Base-by-base conservation (phyloP, 2,888 invertebrate genomes). In the Aethes cnicana region DNA sequence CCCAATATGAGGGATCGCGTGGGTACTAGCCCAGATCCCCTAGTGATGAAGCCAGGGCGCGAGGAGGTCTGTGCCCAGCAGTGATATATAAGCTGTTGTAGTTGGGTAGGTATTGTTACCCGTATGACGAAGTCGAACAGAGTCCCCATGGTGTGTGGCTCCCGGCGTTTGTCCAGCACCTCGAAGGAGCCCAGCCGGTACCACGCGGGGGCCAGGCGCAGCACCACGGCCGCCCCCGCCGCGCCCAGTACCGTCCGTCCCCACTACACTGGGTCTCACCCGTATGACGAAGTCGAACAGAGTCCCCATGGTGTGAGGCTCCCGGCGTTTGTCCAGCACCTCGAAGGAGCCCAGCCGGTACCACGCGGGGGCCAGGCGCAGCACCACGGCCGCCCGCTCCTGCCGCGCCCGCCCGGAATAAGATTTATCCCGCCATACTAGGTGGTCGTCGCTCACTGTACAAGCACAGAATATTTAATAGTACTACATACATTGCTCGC, bases 111-210 rank as follows among this genome's bases (percentile, higher is more conserved):
- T n/a, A n/a, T n/a, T 18, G 9, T 3, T 30, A 54, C 47, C 42
- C 49, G 30, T 16, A 48, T 33, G 9, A 48, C 30, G 20, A 92
- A 92, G 56, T 93, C 90, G 0, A 90, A 72, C 25, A 93, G 70
- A 1, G 64, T 67, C 49, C 67, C 73, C 59, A 92, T 71, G n/a
- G 90, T 77, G 6, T 89, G 80, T 0, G 80, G 80, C 54, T 91
- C 91, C 0, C 82, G 81, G 32, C 90, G 81, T 56, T 80, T 84
- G 28, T 77, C 56, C 18, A 92, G 85, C 48, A 93, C 92, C 77
- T 93, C 93, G 53, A 93, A 76, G 1, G 93, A 93, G 4, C 93
- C 93, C 63, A 93, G 91, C 18, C 93, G 87, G 70, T 74, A 90
- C 90, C 91, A 91, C 7, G 84, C 81, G n/a, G 82, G 91, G 7